Evolutionary conservation across 2,113 vertebrate species (phyloP).

Genomic region (Sapayoa aenigma): DNA sequence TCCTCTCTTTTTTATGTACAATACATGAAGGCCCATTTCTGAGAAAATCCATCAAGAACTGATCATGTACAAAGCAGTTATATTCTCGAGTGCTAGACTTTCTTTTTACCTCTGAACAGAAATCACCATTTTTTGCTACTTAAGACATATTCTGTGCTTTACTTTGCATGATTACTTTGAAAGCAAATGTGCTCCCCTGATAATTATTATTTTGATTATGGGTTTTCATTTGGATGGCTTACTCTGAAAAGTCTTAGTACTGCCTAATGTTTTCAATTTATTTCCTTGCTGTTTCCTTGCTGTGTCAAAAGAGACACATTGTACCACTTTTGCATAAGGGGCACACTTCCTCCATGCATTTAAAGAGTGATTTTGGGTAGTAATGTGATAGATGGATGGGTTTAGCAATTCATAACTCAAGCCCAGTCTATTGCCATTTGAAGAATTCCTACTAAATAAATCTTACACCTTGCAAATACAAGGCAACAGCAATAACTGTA

Average conservation of each 20-base stretch:
- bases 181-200: conserved; percentile 2
- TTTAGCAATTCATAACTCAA: conserved; percentile 18
- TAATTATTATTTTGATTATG: conserved; percentile 53
- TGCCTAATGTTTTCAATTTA: conserved; percentile 7
- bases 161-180: neutral
- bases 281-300: conserved; percentile 6
- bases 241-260: conserved; percentile 8
- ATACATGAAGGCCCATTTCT: neutral
- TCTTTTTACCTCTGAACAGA: neutral
- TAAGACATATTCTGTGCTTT: neutral
- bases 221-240: conserved; percentile 34
- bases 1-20: neutral
- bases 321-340: neutral
- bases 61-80: conserved; percentile 14
- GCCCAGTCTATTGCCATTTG: neutral
- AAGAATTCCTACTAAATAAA: conserved; percentile 44
- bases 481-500: neutral
- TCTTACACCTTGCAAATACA: neutral
- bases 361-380: neutral
- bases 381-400: neutral
- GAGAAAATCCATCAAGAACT: conserved; percentile 10
- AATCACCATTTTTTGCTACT: conserved; percentile 10
- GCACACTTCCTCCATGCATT: conserved; percentile 14
- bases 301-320: neutral
- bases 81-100: neutral